phyloP scores from a whole-genome alignment of 2,113 vertebrate genomes.

The Telmatochromis sp. region DNA sequence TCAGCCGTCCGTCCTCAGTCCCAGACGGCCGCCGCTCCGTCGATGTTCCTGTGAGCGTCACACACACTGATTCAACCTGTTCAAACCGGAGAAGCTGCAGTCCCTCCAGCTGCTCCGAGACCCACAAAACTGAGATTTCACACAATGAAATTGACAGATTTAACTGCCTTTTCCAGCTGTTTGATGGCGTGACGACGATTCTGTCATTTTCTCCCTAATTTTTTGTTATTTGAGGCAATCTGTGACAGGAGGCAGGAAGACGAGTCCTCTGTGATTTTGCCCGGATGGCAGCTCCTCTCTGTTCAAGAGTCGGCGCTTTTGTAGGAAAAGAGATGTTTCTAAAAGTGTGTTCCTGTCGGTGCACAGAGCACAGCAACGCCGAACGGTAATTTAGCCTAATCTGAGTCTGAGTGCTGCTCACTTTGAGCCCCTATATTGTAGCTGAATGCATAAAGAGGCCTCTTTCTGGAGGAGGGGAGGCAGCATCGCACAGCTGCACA shows the following conservation, averaged over 20 bases:
- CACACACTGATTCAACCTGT: background rate
- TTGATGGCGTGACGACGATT: background rate
- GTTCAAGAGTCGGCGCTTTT: background rate
- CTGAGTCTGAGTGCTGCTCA: background rate
- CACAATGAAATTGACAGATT: background rate
- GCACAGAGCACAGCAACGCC: background rate
- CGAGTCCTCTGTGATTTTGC: background rate
- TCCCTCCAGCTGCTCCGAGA: background rate
- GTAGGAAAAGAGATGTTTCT: background rate
- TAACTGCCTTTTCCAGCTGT: background rate
- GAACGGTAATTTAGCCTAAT: background rate
- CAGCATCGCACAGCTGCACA: background rate
- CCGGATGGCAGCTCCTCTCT: conserved; percentile 10
- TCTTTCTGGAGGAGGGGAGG: background rate
- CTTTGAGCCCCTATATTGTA: background rate
- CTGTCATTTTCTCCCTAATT: background rate
- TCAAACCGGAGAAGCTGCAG: background rate
- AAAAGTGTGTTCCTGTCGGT: background rate
- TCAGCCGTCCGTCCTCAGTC: background rate
- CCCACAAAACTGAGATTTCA: background rate
- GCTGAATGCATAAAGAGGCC: background rate
- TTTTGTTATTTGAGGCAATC: background rate
- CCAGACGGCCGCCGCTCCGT: background rate
- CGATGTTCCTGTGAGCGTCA: background rate
- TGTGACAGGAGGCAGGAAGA: background rate